A percentile compares a stretch with the other conserved stretches of the same genome.
Conservation (phyloP, 2,888 invertebrate species). For the Leucophora obtusa region DNA sequence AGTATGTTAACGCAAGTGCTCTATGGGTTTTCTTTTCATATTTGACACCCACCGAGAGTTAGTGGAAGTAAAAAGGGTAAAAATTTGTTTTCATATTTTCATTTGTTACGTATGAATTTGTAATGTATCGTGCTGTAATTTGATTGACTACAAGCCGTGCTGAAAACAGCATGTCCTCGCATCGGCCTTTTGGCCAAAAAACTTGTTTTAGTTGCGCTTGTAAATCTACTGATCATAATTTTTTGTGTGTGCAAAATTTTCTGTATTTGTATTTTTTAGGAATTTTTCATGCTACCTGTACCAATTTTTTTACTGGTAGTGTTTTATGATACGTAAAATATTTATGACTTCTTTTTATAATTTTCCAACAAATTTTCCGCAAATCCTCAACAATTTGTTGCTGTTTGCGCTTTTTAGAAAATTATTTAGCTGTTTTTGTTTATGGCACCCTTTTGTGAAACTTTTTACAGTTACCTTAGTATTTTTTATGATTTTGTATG, state of each 20-base stretch:
- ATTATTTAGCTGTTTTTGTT: conserved; percentile 48
- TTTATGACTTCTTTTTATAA: conserved; percentile 35
- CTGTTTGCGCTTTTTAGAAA: conserved; percentile 5
- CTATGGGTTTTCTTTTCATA: conserved; percentile 29
- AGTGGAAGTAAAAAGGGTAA: conserved; percentile 57
- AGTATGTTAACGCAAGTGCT: conserved; percentile 43
- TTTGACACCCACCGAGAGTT: conserved; percentile 43
- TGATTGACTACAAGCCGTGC: conserved; percentile 44
- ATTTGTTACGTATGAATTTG: conserved; percentile 26
- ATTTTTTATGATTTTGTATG: conserved; percentile 40
- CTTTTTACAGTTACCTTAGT: conserved; percentile 14
- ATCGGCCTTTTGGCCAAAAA: conserved; percentile 36
- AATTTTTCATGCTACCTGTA: conserved; percentile 75
- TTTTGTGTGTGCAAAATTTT: conserved; percentile 46
- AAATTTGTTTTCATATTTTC: conserved; percentile 23
- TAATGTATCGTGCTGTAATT: conserved; percentile 26
- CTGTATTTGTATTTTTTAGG: conserved; percentile 65
- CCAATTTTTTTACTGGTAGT: conserved; percentile 69
- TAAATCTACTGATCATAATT: conserved; percentile 54
- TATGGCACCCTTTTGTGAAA: conserved; percentile 51
- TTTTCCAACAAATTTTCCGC: conserved; percentile 1
- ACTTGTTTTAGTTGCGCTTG: conserved; percentile 48
- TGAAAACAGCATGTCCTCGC: conserved; percentile 58
- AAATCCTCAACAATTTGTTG: conserved; percentile 28
- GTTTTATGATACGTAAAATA: conserved; percentile 9